phyloP scores from a whole-genome alignment of 2,888 invertebrate species.

The Acanthosepion lycidas region DNA sequence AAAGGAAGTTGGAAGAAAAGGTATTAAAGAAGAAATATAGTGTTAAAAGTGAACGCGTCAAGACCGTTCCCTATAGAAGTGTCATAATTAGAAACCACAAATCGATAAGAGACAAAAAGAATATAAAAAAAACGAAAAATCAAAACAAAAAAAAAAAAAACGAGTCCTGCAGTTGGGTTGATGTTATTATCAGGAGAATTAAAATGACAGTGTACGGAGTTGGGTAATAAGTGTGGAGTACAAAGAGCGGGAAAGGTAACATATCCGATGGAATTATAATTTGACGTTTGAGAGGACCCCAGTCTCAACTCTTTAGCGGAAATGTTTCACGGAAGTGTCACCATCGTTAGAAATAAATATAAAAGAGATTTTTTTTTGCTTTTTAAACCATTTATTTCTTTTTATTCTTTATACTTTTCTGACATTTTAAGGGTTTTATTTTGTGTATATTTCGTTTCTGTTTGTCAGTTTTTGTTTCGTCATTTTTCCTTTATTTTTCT shows the following conservation, averaged over 20 bases:
- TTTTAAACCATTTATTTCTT: neutral
- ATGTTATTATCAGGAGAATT: neutral
- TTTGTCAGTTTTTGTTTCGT: neutral
- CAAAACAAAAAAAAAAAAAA: no score
- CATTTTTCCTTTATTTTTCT: neutral
- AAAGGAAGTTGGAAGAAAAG: neutral
- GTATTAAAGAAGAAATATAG: neutral
- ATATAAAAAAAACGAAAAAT: no score
- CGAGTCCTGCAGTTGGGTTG: neutral
- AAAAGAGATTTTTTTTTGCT: neutral
- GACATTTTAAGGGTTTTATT: neutral
- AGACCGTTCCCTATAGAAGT: neutral
- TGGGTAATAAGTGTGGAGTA: neutral
- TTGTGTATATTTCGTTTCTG: neutral
- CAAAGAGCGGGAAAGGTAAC: neutral
- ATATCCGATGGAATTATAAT: constrained; percentile 33
- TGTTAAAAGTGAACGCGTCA: neutral
- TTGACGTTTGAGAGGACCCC: neutral
- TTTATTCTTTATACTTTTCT: neutral
- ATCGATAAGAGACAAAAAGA: neutral
- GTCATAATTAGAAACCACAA: constrained; percentile 14
- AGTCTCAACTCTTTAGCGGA: neutral
- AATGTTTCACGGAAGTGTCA: neutral
- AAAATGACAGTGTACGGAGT: neutral
- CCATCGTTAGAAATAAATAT: neutral